Evolutionary conservation across 2,888 invertebrate genomes (phyloP).

Genomic region (Agrochola lota): DNA sequence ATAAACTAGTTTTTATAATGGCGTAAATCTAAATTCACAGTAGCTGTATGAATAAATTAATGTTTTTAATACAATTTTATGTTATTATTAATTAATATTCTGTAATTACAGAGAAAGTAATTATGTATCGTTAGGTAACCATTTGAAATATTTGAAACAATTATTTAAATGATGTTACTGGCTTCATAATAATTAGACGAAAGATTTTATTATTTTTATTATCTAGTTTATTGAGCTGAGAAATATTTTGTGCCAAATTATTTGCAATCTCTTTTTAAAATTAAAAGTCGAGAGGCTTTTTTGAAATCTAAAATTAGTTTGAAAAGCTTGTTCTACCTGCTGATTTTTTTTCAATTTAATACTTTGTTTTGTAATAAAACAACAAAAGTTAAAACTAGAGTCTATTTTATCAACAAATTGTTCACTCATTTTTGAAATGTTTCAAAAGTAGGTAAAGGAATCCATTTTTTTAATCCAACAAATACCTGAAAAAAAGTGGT

Average conservation of each 20-base stretch:
- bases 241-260: neutral
- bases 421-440: neutral
- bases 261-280: slow-evolving; percentile 18
- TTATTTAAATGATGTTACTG: slow-evolving; percentile 34
- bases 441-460: neutral
- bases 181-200: slow-evolving; percentile 20
- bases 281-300: neutral
- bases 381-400: neutral
- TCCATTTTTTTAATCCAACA: neutral
- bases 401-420: neutral
- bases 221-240: neutral
- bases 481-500: neutral
- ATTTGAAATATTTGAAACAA: slow-evolving; percentile 50
- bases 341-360: too few relatives aligned
- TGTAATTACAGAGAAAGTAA: slow-evolving; percentile 60
- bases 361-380: neutral
- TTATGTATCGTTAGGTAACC: slow-evolving; percentile 44
- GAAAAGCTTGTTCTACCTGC: neutral
- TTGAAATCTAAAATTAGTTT: neutral
- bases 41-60: slow-evolving; percentile 70
- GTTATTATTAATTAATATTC: slow-evolving; percentile 60
- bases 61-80: slow-evolving; percentile 60
- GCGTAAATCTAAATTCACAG: slow-evolving; percentile 70
- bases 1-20: slow-evolving; percentile 73
- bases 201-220: slow-evolving; percentile 24